Evolutionary conservation across 2,888 invertebrate species (phyloP), one percentile per base, ranked within the genome.

Genomic region (Notocelia uddmanniana): DNA sequence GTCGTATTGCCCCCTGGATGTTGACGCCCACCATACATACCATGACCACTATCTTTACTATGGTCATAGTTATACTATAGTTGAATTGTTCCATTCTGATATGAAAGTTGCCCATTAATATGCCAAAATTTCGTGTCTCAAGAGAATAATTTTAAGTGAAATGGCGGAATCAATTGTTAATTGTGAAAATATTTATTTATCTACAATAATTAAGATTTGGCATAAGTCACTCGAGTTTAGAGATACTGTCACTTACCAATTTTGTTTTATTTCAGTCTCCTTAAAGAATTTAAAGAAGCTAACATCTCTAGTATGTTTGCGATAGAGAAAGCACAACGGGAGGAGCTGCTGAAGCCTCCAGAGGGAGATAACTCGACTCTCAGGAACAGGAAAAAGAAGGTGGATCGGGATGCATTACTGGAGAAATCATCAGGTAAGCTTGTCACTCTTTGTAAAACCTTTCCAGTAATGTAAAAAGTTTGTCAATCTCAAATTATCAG

Each of bases 221-320:
- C 5, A 26, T 26, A 26, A 26, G 5, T 26, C 5, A 26, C 26
- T 50, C 19, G 0, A 50, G 2, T 52, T 19, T 21, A 3, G 19
- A 52, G 10, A 21, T 41, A 26, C 6, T 18, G n/a, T 1, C 45
- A 45, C 5, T 13, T 1, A 19, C 48, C 31, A 19, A 58, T 19
- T 0, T 10, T 45, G 68, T 64, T 66, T 15, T 31, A 18, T 83
- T 86, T 45, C 85, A 95, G 96, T 76, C 95, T 96, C 1, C 89
- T 97, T 78, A 95, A 96, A 80, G 95, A 96, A 74, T 97, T 97
- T 83, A 96, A 97, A 80, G 97, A 97, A 81, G 97, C 97, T 0
- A 97, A 97, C 83, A 95, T 98, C 57, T 94, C 94, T 54, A 96
- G 97, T 74, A 96, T 97, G 94, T 93, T 97, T 81, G 95, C 96